These are phyloP conservation scores for Ammospiza maritima DNA, from an alignment of 2,797 vertebrate species.

Conservation along the genomic window DNA sequence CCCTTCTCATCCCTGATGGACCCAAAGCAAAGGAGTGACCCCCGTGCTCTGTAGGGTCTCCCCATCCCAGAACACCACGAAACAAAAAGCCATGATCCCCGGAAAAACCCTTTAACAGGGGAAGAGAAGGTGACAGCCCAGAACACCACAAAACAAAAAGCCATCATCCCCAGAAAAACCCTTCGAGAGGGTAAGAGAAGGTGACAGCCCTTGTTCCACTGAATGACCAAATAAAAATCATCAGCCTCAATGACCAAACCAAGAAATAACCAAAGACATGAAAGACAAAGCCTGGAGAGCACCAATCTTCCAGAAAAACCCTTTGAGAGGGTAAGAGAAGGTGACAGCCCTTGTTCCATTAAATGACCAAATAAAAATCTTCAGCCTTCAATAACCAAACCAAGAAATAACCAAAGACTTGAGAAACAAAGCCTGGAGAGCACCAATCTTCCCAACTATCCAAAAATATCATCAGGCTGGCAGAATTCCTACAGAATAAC, in stretches of 20 bases:
- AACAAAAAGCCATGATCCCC: no score
- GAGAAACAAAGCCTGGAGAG: neutral
- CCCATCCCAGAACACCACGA: neutral
- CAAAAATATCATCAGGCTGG: neutral
- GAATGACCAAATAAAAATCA: neutral
- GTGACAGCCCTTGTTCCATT: neutral
- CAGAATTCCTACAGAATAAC: neutral
- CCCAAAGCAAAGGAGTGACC: rapidly evolving
- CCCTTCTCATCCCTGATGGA: rapidly evolving
- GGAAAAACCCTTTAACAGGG: neutral
- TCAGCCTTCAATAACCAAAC: neutral
- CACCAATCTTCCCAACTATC: neutral
- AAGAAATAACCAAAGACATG: neutral
- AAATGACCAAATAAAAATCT: neutral
- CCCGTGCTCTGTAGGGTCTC: neutral
- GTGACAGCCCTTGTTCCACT: neutral
- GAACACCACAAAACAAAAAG: no score
- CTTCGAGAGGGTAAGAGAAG: neutral
- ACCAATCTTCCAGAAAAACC: neutral
- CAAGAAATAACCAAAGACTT: neutral
- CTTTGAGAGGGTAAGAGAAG: no score
- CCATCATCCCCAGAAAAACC: neutral
- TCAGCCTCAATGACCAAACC: neutral
- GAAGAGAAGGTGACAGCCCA: neutral
- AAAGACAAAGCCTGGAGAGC: neutral